Evolutionary conservation across 2,888 invertebrate species (phyloP).

Genomic region (Heliconius ismenius): DNA sequence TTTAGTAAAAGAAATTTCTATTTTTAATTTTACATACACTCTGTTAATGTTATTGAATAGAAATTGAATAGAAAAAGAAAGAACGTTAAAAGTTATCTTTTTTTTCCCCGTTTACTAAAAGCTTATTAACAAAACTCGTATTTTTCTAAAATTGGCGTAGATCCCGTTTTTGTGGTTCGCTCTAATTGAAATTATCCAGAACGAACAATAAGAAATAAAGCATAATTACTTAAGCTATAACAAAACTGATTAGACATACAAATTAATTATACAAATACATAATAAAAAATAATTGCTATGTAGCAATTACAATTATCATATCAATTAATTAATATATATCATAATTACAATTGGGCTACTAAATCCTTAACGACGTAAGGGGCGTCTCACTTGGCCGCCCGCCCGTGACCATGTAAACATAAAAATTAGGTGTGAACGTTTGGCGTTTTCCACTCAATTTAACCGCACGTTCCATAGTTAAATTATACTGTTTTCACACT

Average conservation of each 20-base stretch:
- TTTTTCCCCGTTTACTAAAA: too few species aligned
- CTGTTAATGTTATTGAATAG: too few species aligned
- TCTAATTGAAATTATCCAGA: too few species aligned
- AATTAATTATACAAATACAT: background rate
- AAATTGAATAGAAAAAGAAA: too few species aligned
- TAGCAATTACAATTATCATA: background rate
- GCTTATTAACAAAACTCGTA: too few species aligned
- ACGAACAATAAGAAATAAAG: too few species aligned
- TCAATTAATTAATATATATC: background rate
- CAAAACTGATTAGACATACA: background rate
- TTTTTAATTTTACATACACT: too few species aligned
- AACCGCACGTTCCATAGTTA: constrained; percentile 32
- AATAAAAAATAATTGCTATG: background rate
- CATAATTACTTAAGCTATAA: background rate
- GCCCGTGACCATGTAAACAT: constrained; percentile 48
- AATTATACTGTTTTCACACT: constrained; percentile 26
- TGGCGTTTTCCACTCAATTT: constrained; percentile 64
- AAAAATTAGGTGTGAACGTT: constrained; percentile 61
- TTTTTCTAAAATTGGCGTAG: too few species aligned
- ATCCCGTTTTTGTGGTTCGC: too few species aligned
- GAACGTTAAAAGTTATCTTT: background rate
- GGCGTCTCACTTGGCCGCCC: constrained; percentile 44
- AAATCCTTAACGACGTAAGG: constrained; percentile 31
- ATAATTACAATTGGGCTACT: constrained; percentile 7
- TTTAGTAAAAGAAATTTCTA: background rate